Percentiles rank a stretch among this genome's conserved stretches.
These are phyloP conservation scores for Muricea muricata DNA, from an alignment of 92 coral and sea anemone genomes.

Conservation along the genomic window DNA sequence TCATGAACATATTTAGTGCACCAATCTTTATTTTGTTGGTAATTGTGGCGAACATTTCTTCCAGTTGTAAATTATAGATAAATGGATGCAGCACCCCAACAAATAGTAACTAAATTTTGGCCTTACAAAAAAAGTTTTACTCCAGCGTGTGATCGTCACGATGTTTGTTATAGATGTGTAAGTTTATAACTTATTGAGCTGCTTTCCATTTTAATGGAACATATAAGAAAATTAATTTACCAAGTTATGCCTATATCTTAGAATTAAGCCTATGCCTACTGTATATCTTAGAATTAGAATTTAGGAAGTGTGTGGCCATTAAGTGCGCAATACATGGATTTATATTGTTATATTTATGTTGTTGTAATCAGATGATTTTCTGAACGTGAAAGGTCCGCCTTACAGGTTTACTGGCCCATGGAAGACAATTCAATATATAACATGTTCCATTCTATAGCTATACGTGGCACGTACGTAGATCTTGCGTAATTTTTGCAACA, in stretches of 20 bases:
- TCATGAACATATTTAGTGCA: neutral
- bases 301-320: too few relatives aligned
- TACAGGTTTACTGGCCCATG: too few relatives aligned
- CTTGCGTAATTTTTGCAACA: neutral
- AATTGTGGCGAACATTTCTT: neutral
- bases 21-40: neutral
- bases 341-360: too few relatives aligned
- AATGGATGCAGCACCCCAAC: slow-evolving; percentile 4
- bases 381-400: too few relatives aligned
- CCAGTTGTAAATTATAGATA: neutral
- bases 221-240: neutral
- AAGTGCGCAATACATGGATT: too few relatives aligned
- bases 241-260: too few relatives aligned
- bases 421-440: too few relatives aligned
- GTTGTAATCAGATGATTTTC: too few relatives aligned
- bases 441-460: too few relatives aligned
- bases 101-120: neutral
- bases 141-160: neutral
- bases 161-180: slow-evolving; percentile 2
- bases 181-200: neutral
- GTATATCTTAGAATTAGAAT: too few relatives aligned
- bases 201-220: neutral
- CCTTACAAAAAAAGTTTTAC: neutral
- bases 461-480: neutral
- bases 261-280: too few relatives aligned